Evolutionary conservation across 53 echinoderm and acorn worm genomes (phyloP), one percentile per base, ranked within the genome.

Genomic region (Mesocentrotus franciscanus): DNA sequence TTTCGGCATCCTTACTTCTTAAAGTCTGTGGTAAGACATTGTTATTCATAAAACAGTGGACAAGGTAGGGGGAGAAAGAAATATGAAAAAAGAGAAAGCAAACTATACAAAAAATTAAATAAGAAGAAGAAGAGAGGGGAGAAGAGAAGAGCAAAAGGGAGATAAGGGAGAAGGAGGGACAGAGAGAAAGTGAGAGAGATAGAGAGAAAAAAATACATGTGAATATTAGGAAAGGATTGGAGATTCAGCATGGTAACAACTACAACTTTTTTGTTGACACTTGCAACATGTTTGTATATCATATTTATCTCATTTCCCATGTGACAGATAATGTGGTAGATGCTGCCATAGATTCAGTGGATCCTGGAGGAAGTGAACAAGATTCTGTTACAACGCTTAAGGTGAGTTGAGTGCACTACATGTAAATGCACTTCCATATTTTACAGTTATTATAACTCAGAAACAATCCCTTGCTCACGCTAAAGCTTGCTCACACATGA

Each of bases 21-120:
- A 61, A 84, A 94, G 84, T 94, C 81, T 94, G 94, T 61, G 94
- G 94, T 94, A 83, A 84, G 94, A 61, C 26, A 57, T 81, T 39
- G 4, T 7, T 81, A 18, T 39, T 68, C 68, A 68, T 68, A 8
- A 4, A 76, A 4, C 33, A 76, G 18, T 36, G 27, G 1, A 18
- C 39, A 16, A 18, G 39, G 15, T 16, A 8, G 22, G 42, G 20
- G 17, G 17, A 17, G 10, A 17, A 2, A 78, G 34, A 78, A 16
- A 78, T 16, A 0, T 71, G 34, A 71, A 71, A 71, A 71, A 71
- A 71, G 17, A 62, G 15, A 62, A 62, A 62, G 62, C 14, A 62
- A 62, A 16, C 7, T 1, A 9, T 1, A 62, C 14, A 62, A 18
- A 62, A 62, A 16, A 62, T 16, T 1, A 62, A 16, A 10, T 74